Evolutionary conservation across 2,113 vertebrate genomes (phyloP).

Genomic region (Colius striatus): DNA sequence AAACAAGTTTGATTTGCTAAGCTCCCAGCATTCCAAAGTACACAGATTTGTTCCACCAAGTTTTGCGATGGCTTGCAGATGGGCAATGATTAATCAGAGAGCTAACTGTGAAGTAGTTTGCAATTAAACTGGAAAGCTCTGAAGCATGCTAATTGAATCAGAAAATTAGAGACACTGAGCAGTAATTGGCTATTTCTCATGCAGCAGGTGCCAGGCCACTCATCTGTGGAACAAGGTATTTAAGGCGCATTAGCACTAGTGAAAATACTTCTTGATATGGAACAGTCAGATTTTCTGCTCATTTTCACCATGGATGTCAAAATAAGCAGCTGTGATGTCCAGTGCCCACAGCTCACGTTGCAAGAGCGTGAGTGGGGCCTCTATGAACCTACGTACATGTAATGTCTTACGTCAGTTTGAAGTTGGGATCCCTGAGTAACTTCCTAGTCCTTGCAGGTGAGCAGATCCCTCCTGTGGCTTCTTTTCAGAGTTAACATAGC

Average conservation of each 20-base stretch:
- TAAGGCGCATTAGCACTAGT: slow-evolving; percentile 98
- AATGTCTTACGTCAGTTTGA: background rate
- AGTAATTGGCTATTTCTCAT: slow-evolving; percentile 98
- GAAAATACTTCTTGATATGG: slow-evolving; percentile 99
- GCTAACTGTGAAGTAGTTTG: slow-evolving; percentile 99
- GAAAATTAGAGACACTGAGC: slow-evolving; percentile 98
- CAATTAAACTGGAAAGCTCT: slow-evolving; percentile 99
- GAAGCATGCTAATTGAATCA: slow-evolving; percentile 99
- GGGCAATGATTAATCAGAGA: slow-evolving; percentile 99
- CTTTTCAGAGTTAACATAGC: background rate
- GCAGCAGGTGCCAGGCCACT: slow-evolving; percentile 99
- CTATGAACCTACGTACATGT: slow-evolving; percentile 28
- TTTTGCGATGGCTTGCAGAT: slow-evolving; percentile 96
- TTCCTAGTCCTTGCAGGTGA: background rate
- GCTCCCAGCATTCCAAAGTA: slow-evolving; percentile 89
- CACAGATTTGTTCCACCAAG: slow-evolving; percentile 97
- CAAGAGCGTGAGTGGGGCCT: slow-evolving; percentile 54
- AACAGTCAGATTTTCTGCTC: slow-evolving; percentile 98
- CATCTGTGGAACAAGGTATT: slow-evolving; percentile 99
- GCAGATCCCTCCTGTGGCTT: background rate
- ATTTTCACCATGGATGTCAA: slow-evolving; percentile 91
- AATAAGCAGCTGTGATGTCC: slow-evolving; percentile 80
- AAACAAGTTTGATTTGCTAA: slow-evolving; percentile 91
- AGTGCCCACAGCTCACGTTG: slow-evolving; percentile 63
- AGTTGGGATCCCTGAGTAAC: background rate